Percentiles rank a stretch among this genome's conserved stretches.
phyloP scores from a whole-genome alignment of 37 sponge, comb jelly and placozoan genomes.

The Chondrilla cf. caribensis region DNA sequence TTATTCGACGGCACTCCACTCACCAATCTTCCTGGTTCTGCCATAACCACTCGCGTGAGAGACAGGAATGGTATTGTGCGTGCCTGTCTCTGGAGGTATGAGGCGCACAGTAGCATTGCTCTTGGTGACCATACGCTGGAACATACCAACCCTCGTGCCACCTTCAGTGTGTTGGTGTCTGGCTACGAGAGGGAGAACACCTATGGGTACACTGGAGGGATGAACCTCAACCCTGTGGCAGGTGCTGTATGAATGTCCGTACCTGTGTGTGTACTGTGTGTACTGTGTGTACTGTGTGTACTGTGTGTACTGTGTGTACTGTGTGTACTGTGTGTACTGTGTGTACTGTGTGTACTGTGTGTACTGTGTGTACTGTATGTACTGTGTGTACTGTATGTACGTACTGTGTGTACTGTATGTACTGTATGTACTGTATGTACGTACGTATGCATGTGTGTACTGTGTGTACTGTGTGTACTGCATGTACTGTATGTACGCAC shows the following conservation, averaged over 20 bases:
- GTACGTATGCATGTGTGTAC: too few relatives aligned
- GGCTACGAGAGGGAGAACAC: constrained; percentile 29
- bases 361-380: too few relatives aligned
- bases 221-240: constrained; percentile 36
- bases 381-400: too few relatives aligned
- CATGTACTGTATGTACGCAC: too few relatives aligned
- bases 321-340: too few relatives aligned
- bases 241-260: too few relatives aligned
- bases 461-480: too few relatives aligned
- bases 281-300: not conserved
- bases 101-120: not conserved
- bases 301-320: not conserved
- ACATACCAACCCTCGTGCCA: constrained; percentile 21
- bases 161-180: constrained; percentile 4
- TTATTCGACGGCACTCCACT: not conserved
- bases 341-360: too few relatives aligned
- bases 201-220: constrained; percentile 38
- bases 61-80: constrained; percentile 18
- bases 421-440: too few relatives aligned
- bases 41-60: not conserved
- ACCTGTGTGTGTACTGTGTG: not conserved
- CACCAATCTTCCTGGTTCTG: not conserved
- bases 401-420: too few relatives aligned
- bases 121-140: not conserved
- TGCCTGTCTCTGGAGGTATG: constrained; percentile 24